Base-by-base conservation (phyloP, 2,888 invertebrate genomes). In the Ptychoptera contaminata region DNA sequence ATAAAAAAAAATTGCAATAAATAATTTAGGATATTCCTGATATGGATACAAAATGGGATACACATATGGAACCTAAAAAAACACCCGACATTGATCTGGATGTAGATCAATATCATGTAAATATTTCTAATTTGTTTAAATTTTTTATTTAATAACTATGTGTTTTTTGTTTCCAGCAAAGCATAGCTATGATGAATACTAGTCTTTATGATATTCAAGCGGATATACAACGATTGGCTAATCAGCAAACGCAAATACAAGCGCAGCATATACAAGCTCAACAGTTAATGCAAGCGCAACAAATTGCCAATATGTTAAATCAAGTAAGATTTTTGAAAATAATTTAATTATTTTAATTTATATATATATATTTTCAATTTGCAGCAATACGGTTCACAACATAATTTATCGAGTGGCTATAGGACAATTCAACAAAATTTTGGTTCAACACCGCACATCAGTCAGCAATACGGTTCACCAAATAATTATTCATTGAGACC, bases 161-260 rank as follows among this genome's bases (percentile, higher is more conserved):
- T 51, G n/a, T 43, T 48, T 31, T 29, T 41, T 41, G 12, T 43
- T 40, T 31, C 32, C 67, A 73, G 60, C 70, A 72, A 59, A 65
- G 63, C 56, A 62, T 65, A 55, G 63, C 62, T 53, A 57, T 61
- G 50, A 87, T 93, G 81, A 92, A 92, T 71, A 79, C 77, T 70
- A 92, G 86, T 72, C 78, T 94, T 59, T 83, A 85, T 62, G 92
- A 93, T 69, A 82, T 94, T 58, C 92, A 93, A 70, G 82, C 82
- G 52, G 93, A 94, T 67, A 91, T 94, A 61, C 86, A 90, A 67
- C 77, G 87, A 55, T 73, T 94, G 53, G 81, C 88, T 48, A 79
- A 77, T 50, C 87, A 90, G 59, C 83, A 84, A 60, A 78, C 74
- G 63, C 81, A 81, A 65, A 78, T 82, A 55, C 80, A 76, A 61